These are phyloP conservation scores for Hipposideros larvatus DNA, from an alignment of 2,797 vertebrate species.

Conservation along the genomic window DNA sequence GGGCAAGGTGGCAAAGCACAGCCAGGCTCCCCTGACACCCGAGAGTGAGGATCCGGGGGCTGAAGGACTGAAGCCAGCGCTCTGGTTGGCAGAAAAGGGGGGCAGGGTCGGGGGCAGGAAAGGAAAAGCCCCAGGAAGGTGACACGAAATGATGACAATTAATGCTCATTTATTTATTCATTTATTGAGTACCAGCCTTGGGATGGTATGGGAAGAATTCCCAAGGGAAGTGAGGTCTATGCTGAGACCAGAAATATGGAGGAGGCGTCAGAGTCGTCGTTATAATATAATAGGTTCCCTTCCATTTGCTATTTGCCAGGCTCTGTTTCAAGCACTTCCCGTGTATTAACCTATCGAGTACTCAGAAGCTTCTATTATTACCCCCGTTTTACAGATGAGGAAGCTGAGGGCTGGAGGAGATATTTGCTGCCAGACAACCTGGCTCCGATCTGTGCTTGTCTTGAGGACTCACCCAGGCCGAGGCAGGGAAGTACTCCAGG, in stretches of 20 bases:
- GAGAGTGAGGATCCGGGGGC: neutral
- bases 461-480: neutral
- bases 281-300: neutral
- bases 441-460: neutral
- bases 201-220: neutral
- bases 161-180: neutral
- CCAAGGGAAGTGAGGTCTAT: neutral
- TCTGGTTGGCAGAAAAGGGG: neutral
- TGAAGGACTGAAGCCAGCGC: neutral
- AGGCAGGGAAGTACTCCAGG: neutral
- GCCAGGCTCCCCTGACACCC: neutral
- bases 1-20: neutral
- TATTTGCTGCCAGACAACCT: neutral
- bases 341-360: neutral
- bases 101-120: neutral
- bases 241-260: neutral
- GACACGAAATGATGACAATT: neutral
- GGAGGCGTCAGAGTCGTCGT: too few species aligned
- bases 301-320: neutral
- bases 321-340: neutral
- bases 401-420: neutral
- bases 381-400: neutral
- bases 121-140: neutral
- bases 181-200: neutral
- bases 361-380: neutral